Conservation (phyloP, 37 sponge, comb jelly and placozoan species). For the Agelas oroides region DNA sequence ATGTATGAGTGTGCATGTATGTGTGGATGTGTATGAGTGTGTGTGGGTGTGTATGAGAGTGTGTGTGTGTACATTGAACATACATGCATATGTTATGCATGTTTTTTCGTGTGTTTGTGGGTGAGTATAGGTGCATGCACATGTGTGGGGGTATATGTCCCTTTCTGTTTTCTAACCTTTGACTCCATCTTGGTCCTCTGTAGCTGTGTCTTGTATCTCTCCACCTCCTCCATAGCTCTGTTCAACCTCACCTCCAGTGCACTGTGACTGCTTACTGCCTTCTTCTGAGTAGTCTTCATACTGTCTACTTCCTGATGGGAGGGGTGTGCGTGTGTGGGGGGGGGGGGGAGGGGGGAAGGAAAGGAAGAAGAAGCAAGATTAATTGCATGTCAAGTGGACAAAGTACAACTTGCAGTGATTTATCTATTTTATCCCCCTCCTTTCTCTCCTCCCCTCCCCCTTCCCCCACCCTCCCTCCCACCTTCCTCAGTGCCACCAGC, state of each 20-base stretch:
- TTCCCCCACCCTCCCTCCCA: neutral
- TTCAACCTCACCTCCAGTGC: constrained; percentile 93
- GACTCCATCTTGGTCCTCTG: constrained; percentile 68
- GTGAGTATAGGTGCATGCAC: too few species aligned
- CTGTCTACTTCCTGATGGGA: constrained; percentile 81
- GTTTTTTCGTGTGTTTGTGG: too few species aligned
- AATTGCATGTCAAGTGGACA: neutral
- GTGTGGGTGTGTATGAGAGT: too few species aligned
- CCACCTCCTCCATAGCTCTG: constrained; percentile 94
- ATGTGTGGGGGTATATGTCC: too few species aligned
- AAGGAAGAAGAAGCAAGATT: too few species aligned
- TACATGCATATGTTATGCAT: too few species aligned
- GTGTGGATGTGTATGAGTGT: too few species aligned
- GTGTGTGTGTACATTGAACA: too few species aligned
- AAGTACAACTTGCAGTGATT: neutral
- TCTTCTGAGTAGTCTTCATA: constrained; percentile 73
- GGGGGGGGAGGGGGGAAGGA: too few species aligned
- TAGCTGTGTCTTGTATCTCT: constrained; percentile 82
- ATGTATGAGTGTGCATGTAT: too few species aligned
- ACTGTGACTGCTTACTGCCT: constrained; percentile 73
- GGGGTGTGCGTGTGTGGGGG: too few species aligned
- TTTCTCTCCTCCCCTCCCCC: neutral
- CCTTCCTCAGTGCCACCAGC: constrained; percentile 80
- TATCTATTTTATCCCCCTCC: neutral
- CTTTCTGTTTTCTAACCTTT: constrained; percentile 71